A percentile compares a stretch with the other conserved stretches of the same genome.
These are phyloP conservation scores for Tyto alba DNA, from an alignment of 2,113 vertebrate species.

Conservation along the genomic window DNA sequence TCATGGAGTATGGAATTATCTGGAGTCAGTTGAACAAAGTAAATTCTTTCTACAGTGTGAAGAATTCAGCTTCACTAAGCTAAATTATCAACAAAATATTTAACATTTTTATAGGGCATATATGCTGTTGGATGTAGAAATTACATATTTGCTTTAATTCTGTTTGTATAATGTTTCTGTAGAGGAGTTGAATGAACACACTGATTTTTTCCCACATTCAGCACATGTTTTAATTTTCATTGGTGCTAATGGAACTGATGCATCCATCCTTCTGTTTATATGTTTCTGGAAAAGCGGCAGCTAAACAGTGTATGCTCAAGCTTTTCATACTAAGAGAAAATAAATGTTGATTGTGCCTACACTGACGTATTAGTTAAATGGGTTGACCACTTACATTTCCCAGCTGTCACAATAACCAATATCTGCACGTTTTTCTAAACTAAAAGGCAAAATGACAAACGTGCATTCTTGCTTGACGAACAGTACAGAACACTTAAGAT, in stretches of 20 bases:
- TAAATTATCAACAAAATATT: neutral
- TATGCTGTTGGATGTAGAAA: neutral
- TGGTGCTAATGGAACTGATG: neutral
- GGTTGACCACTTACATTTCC: neutral
- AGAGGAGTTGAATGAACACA: neutral
- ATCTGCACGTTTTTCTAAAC: neutral
- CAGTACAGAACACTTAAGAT: neutral
- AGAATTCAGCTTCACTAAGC: neutral
- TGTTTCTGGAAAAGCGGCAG: neutral
- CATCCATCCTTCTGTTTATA: neutral
- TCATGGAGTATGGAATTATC: neutral
- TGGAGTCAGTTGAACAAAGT: neutral
- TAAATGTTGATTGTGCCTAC: neutral
- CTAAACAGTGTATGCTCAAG: neutral
- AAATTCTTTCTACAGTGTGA: neutral
- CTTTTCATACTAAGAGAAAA: conserved; percentile 8
- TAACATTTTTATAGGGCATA: neutral
- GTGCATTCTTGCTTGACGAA: neutral
- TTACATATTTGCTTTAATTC: neutral
- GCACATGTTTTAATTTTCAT: neutral
- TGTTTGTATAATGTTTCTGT: neutral
- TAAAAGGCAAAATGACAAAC: neutral
- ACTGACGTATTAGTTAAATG: conserved; percentile 11
- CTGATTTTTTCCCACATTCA: neutral
- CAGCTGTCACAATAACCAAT: neutral